Percentiles rank a stretch among this genome's conserved stretches.
Evolutionary conservation across 2,113 vertebrate genomes (phyloP).

Genomic region (Equus przewalskii): DNA sequence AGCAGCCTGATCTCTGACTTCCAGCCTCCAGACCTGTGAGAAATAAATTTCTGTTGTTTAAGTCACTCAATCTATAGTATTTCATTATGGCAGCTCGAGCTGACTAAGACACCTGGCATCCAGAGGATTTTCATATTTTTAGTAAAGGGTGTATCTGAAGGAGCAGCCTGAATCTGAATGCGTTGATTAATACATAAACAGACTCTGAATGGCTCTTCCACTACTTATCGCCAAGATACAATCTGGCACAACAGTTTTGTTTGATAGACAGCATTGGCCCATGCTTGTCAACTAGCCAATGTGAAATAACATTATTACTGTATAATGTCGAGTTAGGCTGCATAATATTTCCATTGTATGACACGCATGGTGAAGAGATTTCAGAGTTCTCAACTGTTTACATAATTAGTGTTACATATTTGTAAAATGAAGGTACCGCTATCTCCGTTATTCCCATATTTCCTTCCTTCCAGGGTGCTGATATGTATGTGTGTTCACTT

Average conservation of each 20-base stretch:
- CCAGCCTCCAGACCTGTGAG: not conserved
- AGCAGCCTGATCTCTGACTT: not conserved
- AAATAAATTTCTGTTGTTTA: not conserved
- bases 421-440: conserved; percentile 87
- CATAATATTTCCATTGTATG: conserved; percentile 87
- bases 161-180: conserved; percentile 72
- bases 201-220: conserved; percentile 84
- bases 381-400: conserved; percentile 87
- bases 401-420: conserved; percentile 88
- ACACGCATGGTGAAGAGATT: conserved; percentile 86
- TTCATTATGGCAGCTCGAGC: not conserved
- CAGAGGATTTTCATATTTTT: conserved; percentile 12
- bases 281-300: conserved; percentile 87
- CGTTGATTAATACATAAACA: conserved; percentile 87
- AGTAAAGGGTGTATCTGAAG: conserved; percentile 54
- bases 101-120: not conserved
- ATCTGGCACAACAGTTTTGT: conserved; percentile 89
- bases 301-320: conserved; percentile 88
- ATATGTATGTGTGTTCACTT: conserved; percentile 76
- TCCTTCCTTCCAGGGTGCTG: conserved; percentile 78
- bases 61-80: not conserved
- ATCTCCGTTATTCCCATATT: conserved; percentile 85
- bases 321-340: conserved; percentile 86
- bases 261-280: conserved; percentile 88
- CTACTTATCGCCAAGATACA: conserved; percentile 86